These are phyloP conservation scores for Stenodera caucasica DNA, from an alignment of 2,888 invertebrate species.

Conservation along the genomic window DNA sequence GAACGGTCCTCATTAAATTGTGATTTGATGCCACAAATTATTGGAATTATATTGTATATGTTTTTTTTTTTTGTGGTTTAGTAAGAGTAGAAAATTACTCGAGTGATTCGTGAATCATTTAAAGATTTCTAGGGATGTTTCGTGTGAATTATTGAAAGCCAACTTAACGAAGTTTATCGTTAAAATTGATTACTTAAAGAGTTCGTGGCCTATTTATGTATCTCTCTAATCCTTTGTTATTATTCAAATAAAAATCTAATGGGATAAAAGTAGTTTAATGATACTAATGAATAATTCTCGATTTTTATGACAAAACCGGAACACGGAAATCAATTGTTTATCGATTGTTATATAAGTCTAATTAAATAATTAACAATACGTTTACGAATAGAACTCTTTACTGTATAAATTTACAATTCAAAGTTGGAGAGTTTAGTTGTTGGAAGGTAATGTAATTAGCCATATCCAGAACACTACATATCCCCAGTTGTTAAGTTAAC, in stretches of 20 bases:
- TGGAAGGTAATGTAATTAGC: slow-evolving; percentile 49
- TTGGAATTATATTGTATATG: slow-evolving; percentile 7
- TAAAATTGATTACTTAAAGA: background rate
- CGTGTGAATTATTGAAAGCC: background rate
- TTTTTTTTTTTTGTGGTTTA: slow-evolving; percentile 4
- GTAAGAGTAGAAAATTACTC: slow-evolving; percentile 10
- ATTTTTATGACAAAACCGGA: background rate
- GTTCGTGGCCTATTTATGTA: background rate
- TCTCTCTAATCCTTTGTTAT: background rate
- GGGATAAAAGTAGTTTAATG: background rate
- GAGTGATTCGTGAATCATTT: slow-evolving; percentile 2
- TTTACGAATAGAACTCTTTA: background rate
- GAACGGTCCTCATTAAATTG: background rate
- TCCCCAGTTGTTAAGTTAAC: slow-evolving; percentile 47
- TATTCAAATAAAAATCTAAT: background rate
- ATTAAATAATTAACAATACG: background rate
- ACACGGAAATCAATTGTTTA: background rate
- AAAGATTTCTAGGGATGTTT: background rate
- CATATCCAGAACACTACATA: slow-evolving; percentile 46
- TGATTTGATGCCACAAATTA: too few relatives aligned
- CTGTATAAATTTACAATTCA: slow-evolving; percentile 45
- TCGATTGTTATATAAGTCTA: background rate
- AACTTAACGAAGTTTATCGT: background rate
- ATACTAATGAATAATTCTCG: background rate
- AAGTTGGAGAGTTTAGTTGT: slow-evolving; percentile 43